Evolutionary conservation across 2,888 invertebrate genomes (phyloP).

Genomic region (Fissipunctia ypsillon): DNA sequence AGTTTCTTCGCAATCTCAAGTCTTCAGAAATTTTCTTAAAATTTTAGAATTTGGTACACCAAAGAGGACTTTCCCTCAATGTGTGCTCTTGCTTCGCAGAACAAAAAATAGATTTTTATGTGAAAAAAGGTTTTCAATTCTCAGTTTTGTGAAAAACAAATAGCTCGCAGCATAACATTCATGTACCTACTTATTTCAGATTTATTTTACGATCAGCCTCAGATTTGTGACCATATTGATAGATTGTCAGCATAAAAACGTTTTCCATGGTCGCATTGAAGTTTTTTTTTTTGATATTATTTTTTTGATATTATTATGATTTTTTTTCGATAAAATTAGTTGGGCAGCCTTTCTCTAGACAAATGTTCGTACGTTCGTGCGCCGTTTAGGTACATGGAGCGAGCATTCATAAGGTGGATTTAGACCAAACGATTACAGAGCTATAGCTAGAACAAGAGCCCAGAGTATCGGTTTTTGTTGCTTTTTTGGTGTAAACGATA

Average conservation of each 20-base stretch:
- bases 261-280: not conserved
- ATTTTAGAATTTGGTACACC: not conserved
- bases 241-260: not conserved
- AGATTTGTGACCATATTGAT: not conserved
- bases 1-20: not conserved
- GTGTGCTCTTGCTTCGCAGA: not conserved
- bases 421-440: too few relatives aligned
- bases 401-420: too few relatives aligned
- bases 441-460: too few relatives aligned
- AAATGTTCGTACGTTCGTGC: not conserved
- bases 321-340: not conserved
- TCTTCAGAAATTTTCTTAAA: not conserved
- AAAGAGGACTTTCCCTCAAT: not conserved
- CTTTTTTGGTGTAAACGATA: too few relatives aligned
- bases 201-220: not conserved
- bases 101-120: not conserved
- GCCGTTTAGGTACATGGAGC: not conserved
- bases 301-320: too few relatives aligned
- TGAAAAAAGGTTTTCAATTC: not conserved
- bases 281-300: too few relatives aligned
- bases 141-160: not conserved
- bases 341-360: not conserved
- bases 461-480: too few relatives aligned
- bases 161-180: too few relatives aligned
- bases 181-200: not conserved